Evolutionary conservation across 2,113 vertebrate genomes (phyloP), one percentile per base, ranked within the genome.

Genomic region (Chionomys nivalis): DNA sequence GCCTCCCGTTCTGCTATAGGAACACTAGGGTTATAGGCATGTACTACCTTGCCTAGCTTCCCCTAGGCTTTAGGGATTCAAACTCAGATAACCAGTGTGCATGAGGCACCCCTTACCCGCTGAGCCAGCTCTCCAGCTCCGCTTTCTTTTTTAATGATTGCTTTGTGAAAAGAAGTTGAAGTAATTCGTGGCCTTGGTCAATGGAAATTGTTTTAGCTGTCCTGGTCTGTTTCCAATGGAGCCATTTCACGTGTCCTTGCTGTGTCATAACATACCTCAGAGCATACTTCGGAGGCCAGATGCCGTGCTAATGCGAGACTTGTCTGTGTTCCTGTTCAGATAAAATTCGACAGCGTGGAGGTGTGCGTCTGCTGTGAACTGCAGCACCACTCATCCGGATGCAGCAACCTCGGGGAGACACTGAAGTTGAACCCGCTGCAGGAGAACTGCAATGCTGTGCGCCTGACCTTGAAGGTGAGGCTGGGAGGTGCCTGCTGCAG

Each of bases 301-400:
- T 5, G 28, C 65, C 16, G 0, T 93, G 95, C 66, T 97, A 52
- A 97, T 70, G 91, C 93, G 94, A 87, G 33, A 93, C 52, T 58
- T 95, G 86, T 98, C 87, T 66, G 76, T 96, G 94, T 94, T 90
- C 89, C 94, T 23, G 52, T 96, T 96, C 58, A 99, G 99, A 99
- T 99, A 77, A 99, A 99, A 98, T 99, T 99, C 19, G 99, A 99
- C 99, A 99, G 99, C 13, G 99, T 99, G 81, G 99, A 99, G 83
- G 99, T 99, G 97, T 99, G 99, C 93, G 99, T 99, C 66, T 99
- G 99, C 99, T 99, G 99, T 66, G 99, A 99, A 97, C 98, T 99
- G 58, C 99, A 99, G 97, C 99, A 99, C 96, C 99, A 99, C 97
- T 99, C 99, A 28, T 99, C 99, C 3, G 99, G 99, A 98, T 99